Base-by-base conservation (phyloP, 2,797 vertebrate genomes). In the Chiloscyllium punctatum region DNA sequence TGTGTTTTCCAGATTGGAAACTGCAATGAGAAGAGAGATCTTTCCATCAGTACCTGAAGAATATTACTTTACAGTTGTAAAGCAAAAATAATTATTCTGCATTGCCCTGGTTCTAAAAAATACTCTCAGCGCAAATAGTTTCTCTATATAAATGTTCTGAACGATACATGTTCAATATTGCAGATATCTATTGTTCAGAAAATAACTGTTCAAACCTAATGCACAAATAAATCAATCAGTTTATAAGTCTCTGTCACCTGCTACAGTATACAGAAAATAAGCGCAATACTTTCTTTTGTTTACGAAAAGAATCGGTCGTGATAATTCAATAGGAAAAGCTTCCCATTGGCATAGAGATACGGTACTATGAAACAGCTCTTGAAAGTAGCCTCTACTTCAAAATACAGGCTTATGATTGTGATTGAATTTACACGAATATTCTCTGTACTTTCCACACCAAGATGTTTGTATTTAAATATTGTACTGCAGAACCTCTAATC, bases 1-100 rank as follows among this genome's bases (percentile, higher is more conserved):
- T 96, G 98, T 15, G 98, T 99, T 96, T 97, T 97, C 97, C 99
- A 99, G 0, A 99, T 5, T 42, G 99, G 99, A 96, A 99, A 99
- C 99, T 99, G 96, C 4, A 96, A 95, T 91, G 7, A 95, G 96
- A 23, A 95, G 25, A 84, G 1, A 16, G 74, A n/a, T 95, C 21
- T 5, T 66, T 53, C 37, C 33, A 92, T 92, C n/a, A 69, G 37
- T 42, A 42, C 0, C 18, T 68, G n/a, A 69, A 42, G 33, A 69
- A 21, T 51, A 42, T 21, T 21, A 69, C 25, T 69, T 69, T n/a
- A 90, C 27, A n/a, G 37, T 37, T 25, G n/a, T 1, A 82, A 82
- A 66, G 16, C 6, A 68, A 23, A 48, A 68, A 68, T n/a, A 92
- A 68, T 37, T 37, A 92, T 68, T 23, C 18, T 92, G 7, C 13